Base-by-base conservation (phyloP, 2,113 vertebrate species). In the Formicarius rufipectus region DNA sequence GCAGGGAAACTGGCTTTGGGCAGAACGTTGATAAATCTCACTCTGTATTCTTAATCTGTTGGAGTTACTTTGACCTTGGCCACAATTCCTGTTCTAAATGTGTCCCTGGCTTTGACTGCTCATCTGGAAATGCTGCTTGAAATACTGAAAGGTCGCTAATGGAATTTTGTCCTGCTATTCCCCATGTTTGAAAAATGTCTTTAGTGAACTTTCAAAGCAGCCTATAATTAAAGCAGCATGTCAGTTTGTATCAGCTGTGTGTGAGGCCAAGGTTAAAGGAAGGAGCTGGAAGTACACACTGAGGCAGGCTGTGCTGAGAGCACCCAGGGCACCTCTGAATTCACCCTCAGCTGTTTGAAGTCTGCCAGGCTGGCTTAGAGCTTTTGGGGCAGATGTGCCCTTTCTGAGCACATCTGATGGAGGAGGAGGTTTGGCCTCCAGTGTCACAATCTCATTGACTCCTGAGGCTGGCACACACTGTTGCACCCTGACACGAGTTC, bases 91-190 rank as follows among this genome's bases (percentile, higher is more conserved):
- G 86, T 92, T 90, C 39, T 84, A 55, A 94, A 88, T 83, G 44
- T 83, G 71, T 87, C 53, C 82, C 53, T 91, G 84, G 40, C 84
- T 92, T 77, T 88, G 71, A 85, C 59, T 88, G 63, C 50, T 80
- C 83, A 35, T 92, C 64, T 96, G 86, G 68, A 96, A 93, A 92
- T 63, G 56, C 47, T 90, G 50, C 76, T 88, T 77, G 39, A 69
- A 77, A 62, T 92, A 58, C 50, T 80, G 19, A 93, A 90, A 94
- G 92, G 76, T 95, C 18, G 0, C 90, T 95, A 90, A 84, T 93
- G 91, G 91, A 92, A 59, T 95, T 95, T 93, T 81, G 42, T 74
- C 27, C 37, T 86, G 63, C 59, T 78, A 45, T 74, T 90, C 30
- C 83, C 59, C 5, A 0, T n/a, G 35, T 77, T 67, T 96, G 72